Base-by-base conservation (phyloP, 1,140 invertebrate species). In the Chymomyza costata region DNA sequence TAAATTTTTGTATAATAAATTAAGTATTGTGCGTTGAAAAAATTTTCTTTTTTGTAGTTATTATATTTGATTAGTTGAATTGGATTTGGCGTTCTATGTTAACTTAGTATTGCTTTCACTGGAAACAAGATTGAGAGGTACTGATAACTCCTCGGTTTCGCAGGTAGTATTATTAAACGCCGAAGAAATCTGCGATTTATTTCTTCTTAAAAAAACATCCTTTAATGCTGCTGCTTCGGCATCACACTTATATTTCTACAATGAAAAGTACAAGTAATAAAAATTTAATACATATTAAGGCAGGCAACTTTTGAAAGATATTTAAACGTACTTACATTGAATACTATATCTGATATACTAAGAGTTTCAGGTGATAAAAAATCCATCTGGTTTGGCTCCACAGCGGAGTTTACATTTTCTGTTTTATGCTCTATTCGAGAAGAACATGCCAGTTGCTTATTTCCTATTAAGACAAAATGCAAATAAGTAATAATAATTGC, bases 91-190 rank as follows among this genome's bases (percentile, higher is more conserved):
- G 78, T 82, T 71, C 55, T 76, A 82, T 76, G 76, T 71, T 65
- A 82, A 71, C 63, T 82, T 82, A 60, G 76, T 57, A 68, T 68
- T 82, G 68, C 68, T 82, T 76, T 82, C 76, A 82, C 70, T 82
- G 78, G 76, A 82, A 60, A 82, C 76, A 71, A 82, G 76, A 56
- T 82, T 82, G 57, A 82, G 76, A 60, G 76, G 76, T 60, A 74
- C 63, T 52, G 66, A 68, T 18, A 76, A 56, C 51, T 82, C 76
- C 40, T 73, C 64, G 55, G 56, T 60, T 62, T 67, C 66, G 44
- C 64, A 57, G 58, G 55, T n/a, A n/a, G n/a, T 53, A 44, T 78
- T 63, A 60, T 67, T 78, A 40, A 66, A 66, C 41, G 64, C 58
- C 56, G 70, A 48, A 47, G 69, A 61, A 56, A 54, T 61, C 64